A percentile compares a stretch with the other conserved stretches of the same genome.
These are phyloP conservation scores for Sardinella longiceps DNA, from an alignment of 2,797 vertebrate genomes.

Conservation along the genomic window DNA sequence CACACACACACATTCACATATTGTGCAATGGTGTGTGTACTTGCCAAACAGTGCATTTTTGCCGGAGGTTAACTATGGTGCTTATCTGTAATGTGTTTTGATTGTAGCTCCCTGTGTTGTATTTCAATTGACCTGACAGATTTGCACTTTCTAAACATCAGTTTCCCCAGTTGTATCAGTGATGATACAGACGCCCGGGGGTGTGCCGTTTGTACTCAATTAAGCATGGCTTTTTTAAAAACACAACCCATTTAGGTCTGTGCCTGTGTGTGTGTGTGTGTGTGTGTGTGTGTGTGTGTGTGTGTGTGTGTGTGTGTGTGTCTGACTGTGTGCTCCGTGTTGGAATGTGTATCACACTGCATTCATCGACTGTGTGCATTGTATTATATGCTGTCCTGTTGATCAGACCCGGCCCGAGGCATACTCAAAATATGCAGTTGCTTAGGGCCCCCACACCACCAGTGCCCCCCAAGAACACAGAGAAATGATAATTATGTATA, in stretches of 20 bases:
- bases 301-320: background rate
- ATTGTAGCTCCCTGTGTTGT: background rate
- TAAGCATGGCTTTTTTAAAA: background rate
- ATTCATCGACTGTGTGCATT: no score
- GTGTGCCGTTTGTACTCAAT: background rate
- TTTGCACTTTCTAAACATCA: constrained; percentile 14
- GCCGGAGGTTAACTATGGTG: background rate
- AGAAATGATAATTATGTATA: no score
- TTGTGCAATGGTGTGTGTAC: background rate
- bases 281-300: background rate
- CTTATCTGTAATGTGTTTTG: constrained; percentile 7
- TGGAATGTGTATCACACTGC: no score
- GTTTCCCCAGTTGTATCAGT: constrained; percentile 22
- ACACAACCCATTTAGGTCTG: background rate
- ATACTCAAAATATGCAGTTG: no score
- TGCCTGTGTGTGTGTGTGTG: no score
- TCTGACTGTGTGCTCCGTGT: no score
- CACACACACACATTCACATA: constrained; percentile 20
- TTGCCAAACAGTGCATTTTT: background rate
- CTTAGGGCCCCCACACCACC: no score
- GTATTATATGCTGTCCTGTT: no score
- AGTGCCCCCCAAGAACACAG: no score
- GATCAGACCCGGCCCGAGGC: no score
- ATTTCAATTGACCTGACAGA: constrained; percentile 21
- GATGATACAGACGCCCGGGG: background rate